Base-by-base conservation (phyloP, 2,888 invertebrate genomes). In the Protophormia terraenovae region DNA sequence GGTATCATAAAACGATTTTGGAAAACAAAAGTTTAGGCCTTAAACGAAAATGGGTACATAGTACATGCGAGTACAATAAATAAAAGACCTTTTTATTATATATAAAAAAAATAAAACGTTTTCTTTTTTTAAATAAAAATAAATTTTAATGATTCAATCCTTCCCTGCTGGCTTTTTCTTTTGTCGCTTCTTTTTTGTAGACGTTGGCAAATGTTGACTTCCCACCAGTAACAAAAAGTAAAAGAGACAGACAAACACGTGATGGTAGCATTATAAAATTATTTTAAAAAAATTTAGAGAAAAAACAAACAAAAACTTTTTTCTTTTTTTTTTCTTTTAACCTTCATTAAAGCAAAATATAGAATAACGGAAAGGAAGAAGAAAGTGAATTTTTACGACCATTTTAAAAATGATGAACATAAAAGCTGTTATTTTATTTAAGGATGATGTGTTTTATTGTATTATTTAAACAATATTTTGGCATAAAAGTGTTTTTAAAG, bases 301-400 rank as follows among this genome's bases (percentile, higher is more conserved):
- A n/a, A 45, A 45, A 55, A 38, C 2, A 55, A 12, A 69, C 62
- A 24, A 50, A 27, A 53, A 45, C 4, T 5, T 66, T 67, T 67
- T 41, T 50, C 41, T 75, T 69, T 27, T 41, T 22, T 50, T 50
- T 69, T 27, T 81, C 19, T 53, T 81, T 55, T 76, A 69, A 75
- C 60, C 69, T 76, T 76, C 53, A 62, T 62, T 81, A 76, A 69
- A 66, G 73, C 45, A 27, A 62, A 62, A 35, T 16, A 76, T 22
- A 69, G 41, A 67, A 67, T 53, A 24, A n/a, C 10, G 10, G 10
- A 12, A 24, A 53, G 8, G 5, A 41, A 58, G 2, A 72, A 47
- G n/a, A 22, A 60, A 60, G n/a, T 47, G 35, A 35, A 38, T 60
- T 72, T 77, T 66, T 72, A 73, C 16, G 35, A 67, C 50, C 47